Base-by-base conservation (phyloP, 2,888 invertebrate genomes). In the Germaria angustata region DNA sequence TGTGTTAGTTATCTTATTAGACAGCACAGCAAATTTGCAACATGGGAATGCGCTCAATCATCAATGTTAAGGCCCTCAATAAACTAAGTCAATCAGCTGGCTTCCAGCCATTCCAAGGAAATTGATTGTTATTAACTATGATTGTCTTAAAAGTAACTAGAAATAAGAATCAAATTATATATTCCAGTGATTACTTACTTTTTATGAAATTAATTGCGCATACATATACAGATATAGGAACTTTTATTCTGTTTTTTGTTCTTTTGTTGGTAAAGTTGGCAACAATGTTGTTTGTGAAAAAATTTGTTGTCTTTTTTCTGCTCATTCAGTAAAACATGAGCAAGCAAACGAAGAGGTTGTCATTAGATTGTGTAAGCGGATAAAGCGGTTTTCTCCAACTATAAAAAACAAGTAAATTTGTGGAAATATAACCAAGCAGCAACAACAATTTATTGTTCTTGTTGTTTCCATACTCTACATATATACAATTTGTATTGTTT, bases 261-360 rank as follows among this genome's bases (percentile, higher is more conserved):
- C 0, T 22, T 51, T 41, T 44, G 17, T 0, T n/a, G 17, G 36
- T 36, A 39, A 17, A 41, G 17, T 11, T 51, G 68, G 17, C 68
- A 68, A 8, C 41, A 55, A 11, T 59, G 49, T 5, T 15, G 2
- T 41, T 13, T 2, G 7, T 17, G 2, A n/a, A 9, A 24, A 13
- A 53, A 53, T 34, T 46, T 65, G 53, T 17, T 73, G 63, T 73
- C 63, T 73, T 73, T 44, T 71, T 78, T 79, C 32, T 46, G 17
- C 78, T 71, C 20, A 57, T 41, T 61, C 68, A 80, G 75, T 80
- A 49, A 44, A 75, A 7, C 20, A 49, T 69, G 75, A 75, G 63
- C 73, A 75, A 57, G 80, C 80, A 75, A 63, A 69, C 39, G 75
- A 63, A 57, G 22, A 69, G 80, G 80, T 76, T 65, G 75, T 46